Evolutionary conservation across 92 coral and sea anemone genomes (phyloP), one percentile per base, ranked within the genome.

Genomic region (Isaurus tuberculatus): DNA sequence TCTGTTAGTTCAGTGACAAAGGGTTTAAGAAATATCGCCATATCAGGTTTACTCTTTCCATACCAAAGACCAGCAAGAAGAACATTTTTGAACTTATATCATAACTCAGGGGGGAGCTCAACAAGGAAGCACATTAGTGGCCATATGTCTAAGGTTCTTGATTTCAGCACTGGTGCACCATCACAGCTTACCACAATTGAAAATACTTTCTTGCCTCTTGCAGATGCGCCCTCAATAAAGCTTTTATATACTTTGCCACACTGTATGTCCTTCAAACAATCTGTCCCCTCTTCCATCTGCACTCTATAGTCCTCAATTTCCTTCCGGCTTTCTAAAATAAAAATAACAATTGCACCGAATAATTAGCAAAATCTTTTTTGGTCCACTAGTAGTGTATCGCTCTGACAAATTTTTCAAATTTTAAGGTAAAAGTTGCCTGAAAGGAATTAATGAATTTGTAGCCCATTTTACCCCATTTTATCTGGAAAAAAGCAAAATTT

Each of bases 141-240:
- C 92, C 89, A 89, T 14, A 89, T 67, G 66, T 77, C 79, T 32
- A 68, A 70, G 60, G 64, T 78, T 40, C 81, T 88, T 0, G 91
- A 88, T 48, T n/a, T n/a, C n/a, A n/a, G n/a, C n/a, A n/a, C n/a
- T n/a, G n/a, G n/a, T n/a, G n/a, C n/a, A n/a, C n/a, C 91, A 88
- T 88, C 91, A 69, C 91, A 32, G 20, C 91, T 88, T 2, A 84
- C 73, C 0, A 88, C 91, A 16, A 83, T 42, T 26, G 89, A 85
- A 28, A 79, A 85, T 1, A 85, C 6, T 30, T 65, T 85, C 37
- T n/a, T n/a, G n/a, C n/a, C n/a, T n/a, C n/a, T n/a, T n/a, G n/a
- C n/a, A n/a, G n/a, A n/a, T n/a, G n/a, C 17, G 72, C 37, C 23
- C 64, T 25, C 19, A 33, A 48, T 29, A 46, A 79, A 86, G 19